Conservation (phyloP, 1,140 invertebrate species). For the Spodoptera litura region DNA sequence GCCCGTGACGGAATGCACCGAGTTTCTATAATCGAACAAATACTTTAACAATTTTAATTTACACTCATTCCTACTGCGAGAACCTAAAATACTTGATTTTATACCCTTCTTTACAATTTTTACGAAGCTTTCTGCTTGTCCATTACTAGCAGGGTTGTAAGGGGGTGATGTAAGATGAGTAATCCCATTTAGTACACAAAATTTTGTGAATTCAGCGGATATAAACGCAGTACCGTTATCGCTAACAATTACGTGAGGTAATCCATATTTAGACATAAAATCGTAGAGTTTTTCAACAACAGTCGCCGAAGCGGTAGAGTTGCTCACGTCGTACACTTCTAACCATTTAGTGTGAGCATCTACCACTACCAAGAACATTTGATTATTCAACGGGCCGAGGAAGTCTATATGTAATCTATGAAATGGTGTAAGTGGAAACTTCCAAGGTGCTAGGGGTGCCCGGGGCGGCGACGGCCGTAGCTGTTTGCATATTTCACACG, state of each 20-base stretch:
- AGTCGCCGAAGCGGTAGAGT: slow-evolving; percentile 22
- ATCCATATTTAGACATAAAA: slow-evolving; percentile 51
- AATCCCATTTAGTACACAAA: slow-evolving; percentile 52
- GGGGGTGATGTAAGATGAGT: slow-evolving; percentile 51
- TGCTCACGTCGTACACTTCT: slow-evolving; percentile 49
- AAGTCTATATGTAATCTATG: slow-evolving; percentile 56
- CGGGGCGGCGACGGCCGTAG: not conserved
- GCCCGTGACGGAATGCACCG: not conserved
- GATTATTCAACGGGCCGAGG: slow-evolving; percentile 50
- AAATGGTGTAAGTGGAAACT: slow-evolving; percentile 20
- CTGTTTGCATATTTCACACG: not conserved
- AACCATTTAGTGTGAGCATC: slow-evolving; percentile 58
- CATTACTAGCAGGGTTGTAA: slow-evolving; percentile 51
- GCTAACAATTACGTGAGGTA: slow-evolving; percentile 51
- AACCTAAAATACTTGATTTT: not conserved
- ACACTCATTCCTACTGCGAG: no score
- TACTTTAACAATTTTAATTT: slow-evolving; percentile 2
- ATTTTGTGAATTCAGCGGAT: slow-evolving; percentile 46
- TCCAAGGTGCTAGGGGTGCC: not conserved
- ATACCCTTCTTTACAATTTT: slow-evolving; percentile 41
- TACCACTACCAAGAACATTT: slow-evolving; percentile 53
- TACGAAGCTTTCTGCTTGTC: slow-evolving; percentile 52
- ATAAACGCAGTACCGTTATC: slow-evolving; percentile 52
- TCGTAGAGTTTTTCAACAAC: slow-evolving; percentile 49
- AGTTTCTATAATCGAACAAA: slow-evolving; percentile 2